Percentiles rank a stretch among this genome's conserved stretches.
phyloP scores from a whole-genome alignment of 2,113 vertebrate species.

The Physeter macrocephalus region DNA sequence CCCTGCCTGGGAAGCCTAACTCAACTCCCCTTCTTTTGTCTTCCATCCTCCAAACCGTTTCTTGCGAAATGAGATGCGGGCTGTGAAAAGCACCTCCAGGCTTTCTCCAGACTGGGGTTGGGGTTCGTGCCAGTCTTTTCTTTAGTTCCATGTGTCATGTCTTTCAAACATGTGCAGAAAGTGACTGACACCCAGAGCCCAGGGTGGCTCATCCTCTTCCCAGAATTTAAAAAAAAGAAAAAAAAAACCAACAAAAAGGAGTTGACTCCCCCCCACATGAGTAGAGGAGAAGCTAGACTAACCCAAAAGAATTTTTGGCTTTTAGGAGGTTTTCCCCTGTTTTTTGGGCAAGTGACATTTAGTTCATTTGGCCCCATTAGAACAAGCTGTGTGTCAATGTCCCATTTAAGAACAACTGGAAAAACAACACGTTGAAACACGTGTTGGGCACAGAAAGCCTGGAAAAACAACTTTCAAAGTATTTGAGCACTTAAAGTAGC shows the following conservation, averaged over 20 bases:
- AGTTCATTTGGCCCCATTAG: not conserved
- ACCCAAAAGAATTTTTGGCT: not conserved
- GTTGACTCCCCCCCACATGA: not conserved
- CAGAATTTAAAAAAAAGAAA: not conserved
- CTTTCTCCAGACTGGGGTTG: not conserved
- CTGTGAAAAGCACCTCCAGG: not conserved
- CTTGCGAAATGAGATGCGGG: not conserved
- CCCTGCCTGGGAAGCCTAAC: not conserved
- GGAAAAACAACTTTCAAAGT: conserved; percentile 48
- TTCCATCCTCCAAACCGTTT: not conserved
- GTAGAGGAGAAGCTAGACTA: not conserved
- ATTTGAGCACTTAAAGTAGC: not conserved
- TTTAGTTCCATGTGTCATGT: not conserved
- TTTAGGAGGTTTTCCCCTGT: not conserved
- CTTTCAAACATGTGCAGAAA: not conserved
- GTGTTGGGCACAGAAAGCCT: not conserved
- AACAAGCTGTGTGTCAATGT: not conserved
- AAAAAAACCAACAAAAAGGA: not conserved
- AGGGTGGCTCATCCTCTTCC: not conserved
- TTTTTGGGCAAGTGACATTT: not conserved
- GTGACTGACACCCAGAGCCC: not conserved
- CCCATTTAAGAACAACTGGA: conserved; percentile 36
- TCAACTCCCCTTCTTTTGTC: not conserved
- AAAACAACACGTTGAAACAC: conserved; percentile 24
- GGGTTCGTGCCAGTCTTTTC: not conserved